A percentile compares a stretch with the other conserved stretches of the same genome.
These are phyloP conservation scores for Folsomia manolachei DNA, from an alignment of 2,888 invertebrate species.

Conservation along the genomic window DNA sequence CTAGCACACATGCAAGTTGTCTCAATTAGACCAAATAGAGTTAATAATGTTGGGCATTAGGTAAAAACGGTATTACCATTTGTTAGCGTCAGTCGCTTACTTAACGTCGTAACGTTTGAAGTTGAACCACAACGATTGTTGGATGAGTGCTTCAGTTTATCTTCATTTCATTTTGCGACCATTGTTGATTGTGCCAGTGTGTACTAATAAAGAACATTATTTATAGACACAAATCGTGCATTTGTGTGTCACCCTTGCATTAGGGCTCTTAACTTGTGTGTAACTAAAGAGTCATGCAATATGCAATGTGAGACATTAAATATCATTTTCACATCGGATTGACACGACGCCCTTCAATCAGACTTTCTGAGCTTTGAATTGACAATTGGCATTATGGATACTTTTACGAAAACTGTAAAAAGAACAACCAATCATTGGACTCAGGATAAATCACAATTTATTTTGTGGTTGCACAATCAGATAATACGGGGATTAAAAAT, in stretches of 20 bases:
- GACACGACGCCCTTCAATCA: not conserved
- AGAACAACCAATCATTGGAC: no score
- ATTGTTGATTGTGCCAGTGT: slow-evolving; percentile 1
- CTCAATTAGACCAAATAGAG: slow-evolving; percentile 20
- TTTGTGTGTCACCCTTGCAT: not conserved
- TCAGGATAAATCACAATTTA: no score
- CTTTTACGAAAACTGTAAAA: no score
- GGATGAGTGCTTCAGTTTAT: not conserved
- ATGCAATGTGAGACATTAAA: not conserved
- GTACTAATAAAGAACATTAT: not conserved
- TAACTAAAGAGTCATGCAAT: not conserved
- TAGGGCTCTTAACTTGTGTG: not conserved
- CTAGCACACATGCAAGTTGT: not conserved
- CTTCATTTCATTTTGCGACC: not conserved
- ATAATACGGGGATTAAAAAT: no score
- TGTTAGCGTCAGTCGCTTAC: not conserved
- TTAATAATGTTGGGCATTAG: slow-evolving; percentile 2
- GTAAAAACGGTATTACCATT: not conserved
- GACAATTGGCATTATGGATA: no score
- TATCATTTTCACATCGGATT: not conserved
- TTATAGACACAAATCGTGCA: not conserved
- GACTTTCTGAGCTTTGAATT: slow-evolving; percentile 1
- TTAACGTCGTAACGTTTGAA: not conserved
- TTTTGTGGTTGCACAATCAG: no score
- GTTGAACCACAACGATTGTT: no score